Conservation (phyloP, 2,888 invertebrate species). For the Catocala sponsa region DNA sequence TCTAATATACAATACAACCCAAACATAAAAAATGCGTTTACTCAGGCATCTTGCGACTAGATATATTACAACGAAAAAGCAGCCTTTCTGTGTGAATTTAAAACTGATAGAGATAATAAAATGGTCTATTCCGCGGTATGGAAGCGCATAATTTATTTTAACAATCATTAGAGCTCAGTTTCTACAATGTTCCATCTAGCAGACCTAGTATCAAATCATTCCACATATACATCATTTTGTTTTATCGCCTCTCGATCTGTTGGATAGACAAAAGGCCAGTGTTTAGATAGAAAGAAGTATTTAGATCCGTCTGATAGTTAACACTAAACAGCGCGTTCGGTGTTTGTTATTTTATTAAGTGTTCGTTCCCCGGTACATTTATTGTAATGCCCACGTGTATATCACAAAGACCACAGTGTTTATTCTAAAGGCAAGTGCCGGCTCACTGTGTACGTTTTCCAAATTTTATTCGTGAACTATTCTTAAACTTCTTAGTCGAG, state of each 20-base stretch:
- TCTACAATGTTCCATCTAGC: slow-evolving; percentile 46
- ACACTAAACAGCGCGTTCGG: slow-evolving; percentile 74
- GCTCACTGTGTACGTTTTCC: not conserved
- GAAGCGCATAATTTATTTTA: slow-evolving; percentile 44
- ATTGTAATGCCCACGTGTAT: slow-evolving; percentile 76
- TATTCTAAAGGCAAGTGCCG: not conserved
- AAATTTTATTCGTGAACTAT: slow-evolving; percentile 51
- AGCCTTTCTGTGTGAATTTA: slow-evolving; percentile 27
- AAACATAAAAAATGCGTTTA: too few species aligned
- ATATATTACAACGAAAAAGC: too few species aligned
- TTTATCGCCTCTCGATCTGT: slow-evolving; percentile 64
- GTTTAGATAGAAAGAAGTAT: slow-evolving; percentile 76
- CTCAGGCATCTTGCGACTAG: too few species aligned
- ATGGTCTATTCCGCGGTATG: slow-evolving; percentile 32
- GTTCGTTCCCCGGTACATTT: slow-evolving; percentile 76
- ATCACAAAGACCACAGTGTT: slow-evolving; percentile 67
- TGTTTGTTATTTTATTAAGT: slow-evolving; percentile 84
- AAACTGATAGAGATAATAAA: slow-evolving; percentile 43
- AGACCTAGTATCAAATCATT: slow-evolving; percentile 39
- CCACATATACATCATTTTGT: slow-evolving; percentile 58
- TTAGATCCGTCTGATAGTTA: slow-evolving; percentile 69
- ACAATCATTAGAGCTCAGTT: slow-evolving; percentile 40
- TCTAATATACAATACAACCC: too few species aligned
- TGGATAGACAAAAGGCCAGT: slow-evolving; percentile 80
- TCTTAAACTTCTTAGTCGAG: slow-evolving; percentile 54